Evolutionary conservation across 1,140 invertebrate genomes (phyloP).

Genomic region (Drosophila repletoides): DNA sequence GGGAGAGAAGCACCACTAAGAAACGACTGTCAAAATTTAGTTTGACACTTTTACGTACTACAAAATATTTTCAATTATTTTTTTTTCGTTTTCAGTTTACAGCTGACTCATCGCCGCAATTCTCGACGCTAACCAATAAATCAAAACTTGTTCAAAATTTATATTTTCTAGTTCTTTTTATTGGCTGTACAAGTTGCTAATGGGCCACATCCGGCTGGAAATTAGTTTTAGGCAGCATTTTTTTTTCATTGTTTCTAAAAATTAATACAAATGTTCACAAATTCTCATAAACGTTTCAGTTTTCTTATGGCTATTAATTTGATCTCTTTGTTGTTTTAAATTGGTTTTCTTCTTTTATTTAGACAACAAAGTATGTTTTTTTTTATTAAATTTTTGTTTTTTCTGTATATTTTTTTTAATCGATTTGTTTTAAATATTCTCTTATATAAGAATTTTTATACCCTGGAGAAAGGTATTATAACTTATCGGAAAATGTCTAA

Average conservation of each 20-base stretch:
- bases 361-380: no score
- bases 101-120: slow-evolving; percentile 32
- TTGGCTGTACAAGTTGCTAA: slow-evolving; percentile 45
- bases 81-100: slow-evolving; percentile 13
- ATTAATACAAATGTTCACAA: slow-evolving; percentile 39
- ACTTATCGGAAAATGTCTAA: no score
- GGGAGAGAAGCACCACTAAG: background rate
- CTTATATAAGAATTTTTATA: no score
- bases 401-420: background rate
- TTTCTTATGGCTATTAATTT: background rate
- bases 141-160: slow-evolving; percentile 8
- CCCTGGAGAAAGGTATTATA: no score
- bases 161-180: background rate
- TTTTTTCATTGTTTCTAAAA: slow-evolving; percentile 9
- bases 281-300: slow-evolving; percentile 15
- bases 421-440: no score
- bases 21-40: slow-evolving; percentile 12
- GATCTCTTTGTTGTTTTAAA: background rate
- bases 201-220: slow-evolving; percentile 45
- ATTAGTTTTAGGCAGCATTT: slow-evolving; percentile 14
- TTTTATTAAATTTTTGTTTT: slow-evolving; percentile 15
- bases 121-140: slow-evolving; percentile 8
- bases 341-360: background rate
- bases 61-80: slow-evolving; percentile 15
- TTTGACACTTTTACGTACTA: slow-evolving; percentile 29